Evolutionary conservation across 2,113 vertebrate genomes (phyloP).

Genomic region (Fregata magnificens): DNA sequence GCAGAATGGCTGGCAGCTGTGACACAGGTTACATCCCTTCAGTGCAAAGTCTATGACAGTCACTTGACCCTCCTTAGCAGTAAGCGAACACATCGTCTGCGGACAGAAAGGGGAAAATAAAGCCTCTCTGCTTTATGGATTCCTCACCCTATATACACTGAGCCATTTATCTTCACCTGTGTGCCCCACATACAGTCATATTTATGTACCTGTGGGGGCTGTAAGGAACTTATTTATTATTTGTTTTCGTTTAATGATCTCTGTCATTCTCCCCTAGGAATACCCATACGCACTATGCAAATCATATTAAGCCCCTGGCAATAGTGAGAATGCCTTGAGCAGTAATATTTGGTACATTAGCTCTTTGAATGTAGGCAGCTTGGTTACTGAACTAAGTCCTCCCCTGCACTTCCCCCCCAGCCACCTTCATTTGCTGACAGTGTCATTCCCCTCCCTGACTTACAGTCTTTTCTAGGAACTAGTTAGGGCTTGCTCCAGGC

Average conservation of each 20-base stretch:
- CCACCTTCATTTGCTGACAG: background rate
- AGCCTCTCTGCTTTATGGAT: background rate
- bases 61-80: slow-evolving; percentile 40
- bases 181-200: background rate
- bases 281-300: slow-evolving; percentile 12
- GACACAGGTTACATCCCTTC: background rate
- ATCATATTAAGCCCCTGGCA: slow-evolving; percentile 51
- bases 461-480: background rate
- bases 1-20: background rate
- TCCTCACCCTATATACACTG: background rate
- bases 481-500: background rate
- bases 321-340: background rate
- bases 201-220: slow-evolving; percentile 31
- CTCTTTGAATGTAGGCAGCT: background rate
- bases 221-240: slow-evolving; percentile 59
- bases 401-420: background rate
- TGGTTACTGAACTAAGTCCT: background rate
- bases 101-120: background rate
- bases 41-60: background rate
- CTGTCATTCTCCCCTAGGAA: slow-evolving; percentile 58
- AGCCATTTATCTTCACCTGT: background rate
- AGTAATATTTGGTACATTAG: background rate
- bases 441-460: background rate
- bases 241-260: slow-evolving; percentile 76
- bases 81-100: fast-evolving